A percentile compares a stretch with the other conserved stretches of the same genome.
Evolutionary conservation across 2,888 invertebrate genomes (phyloP).

Genomic region (Drosophila histrio): DNA sequence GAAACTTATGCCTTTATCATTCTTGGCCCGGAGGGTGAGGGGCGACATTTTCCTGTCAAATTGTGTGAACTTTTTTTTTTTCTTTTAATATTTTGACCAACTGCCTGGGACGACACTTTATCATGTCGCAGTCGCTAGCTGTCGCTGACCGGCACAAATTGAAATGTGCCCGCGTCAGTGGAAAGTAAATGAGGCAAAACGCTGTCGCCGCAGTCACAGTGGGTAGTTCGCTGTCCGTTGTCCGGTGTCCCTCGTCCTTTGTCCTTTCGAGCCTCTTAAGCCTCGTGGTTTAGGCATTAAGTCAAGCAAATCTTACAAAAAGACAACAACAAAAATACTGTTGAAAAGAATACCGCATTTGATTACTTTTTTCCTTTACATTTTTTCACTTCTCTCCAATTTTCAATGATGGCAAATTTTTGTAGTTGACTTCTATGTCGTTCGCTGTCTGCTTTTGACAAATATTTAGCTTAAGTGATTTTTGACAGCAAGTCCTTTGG

Average conservation of each 20-base stretch:
- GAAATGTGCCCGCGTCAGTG: conserved; percentile 72
- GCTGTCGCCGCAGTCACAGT: conserved; percentile 52
- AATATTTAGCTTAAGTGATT: conserved; percentile 77
- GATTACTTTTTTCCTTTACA: conserved; percentile 23
- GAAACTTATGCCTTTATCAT: conserved; percentile 60
- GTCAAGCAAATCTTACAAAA: conserved; percentile 26
- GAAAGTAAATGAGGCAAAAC: conserved; percentile 74
- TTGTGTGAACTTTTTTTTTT: conserved; percentile 52
- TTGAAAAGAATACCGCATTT: conserved; percentile 35
- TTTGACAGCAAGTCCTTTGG: conserved; percentile 51
- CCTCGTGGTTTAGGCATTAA: conserved; percentile 23
- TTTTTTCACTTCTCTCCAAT: conserved; percentile 24
- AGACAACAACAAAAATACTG: conserved; percentile 7
- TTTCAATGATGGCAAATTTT: conserved; percentile 30
- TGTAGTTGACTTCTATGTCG: conserved; percentile 49
- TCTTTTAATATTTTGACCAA: conserved; percentile 2
- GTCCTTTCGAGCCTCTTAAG: background rate
- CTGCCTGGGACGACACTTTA: conserved; percentile 65
- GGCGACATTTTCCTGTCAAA: conserved; percentile 47
- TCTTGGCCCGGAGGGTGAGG: conserved; percentile 3
- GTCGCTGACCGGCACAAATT: conserved; percentile 69
- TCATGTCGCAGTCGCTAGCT: conserved; percentile 58
- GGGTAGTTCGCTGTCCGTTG: conserved; percentile 5
- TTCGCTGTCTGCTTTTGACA: conserved; percentile 56
- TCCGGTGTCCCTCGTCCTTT: background rate